Conservation (phyloP, 2,113 vertebrate species). For the Paradoxurus hermaphroditus region DNA sequence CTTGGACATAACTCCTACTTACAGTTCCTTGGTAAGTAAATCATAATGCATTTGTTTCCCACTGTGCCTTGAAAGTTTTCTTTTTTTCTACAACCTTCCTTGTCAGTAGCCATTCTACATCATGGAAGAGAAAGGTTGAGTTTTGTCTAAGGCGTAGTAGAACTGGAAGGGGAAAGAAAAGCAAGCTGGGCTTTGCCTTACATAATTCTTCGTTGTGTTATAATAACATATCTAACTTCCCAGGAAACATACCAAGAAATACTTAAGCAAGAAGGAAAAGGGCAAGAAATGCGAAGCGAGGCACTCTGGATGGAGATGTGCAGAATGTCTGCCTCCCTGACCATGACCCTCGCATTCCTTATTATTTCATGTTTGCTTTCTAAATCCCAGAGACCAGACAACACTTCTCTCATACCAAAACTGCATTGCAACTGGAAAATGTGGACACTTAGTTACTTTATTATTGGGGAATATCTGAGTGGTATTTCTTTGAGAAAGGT, state of each 20-base stretch:
- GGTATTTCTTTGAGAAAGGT: neutral
- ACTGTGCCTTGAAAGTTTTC: neutral
- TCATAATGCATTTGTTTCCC: neutral
- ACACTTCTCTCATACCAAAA: neutral
- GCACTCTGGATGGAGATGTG: neutral
- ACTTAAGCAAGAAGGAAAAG: neutral
- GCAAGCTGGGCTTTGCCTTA: neutral
- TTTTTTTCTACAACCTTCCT: neutral
- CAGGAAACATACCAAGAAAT: neutral
- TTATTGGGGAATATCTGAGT: neutral
- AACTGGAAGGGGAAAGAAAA: neutral
- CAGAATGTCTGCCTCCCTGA: neutral
- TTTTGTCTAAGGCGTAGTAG: neutral
- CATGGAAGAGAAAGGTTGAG: neutral
- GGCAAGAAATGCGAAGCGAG: neutral
- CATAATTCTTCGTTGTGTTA: neutral
- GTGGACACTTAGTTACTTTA: neutral
- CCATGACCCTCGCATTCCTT: neutral
- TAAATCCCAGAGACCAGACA: neutral
- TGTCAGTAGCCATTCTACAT: neutral
- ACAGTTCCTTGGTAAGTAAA: neutral
- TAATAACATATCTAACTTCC: neutral
- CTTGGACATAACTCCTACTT: neutral
- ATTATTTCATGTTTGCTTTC: neutral
- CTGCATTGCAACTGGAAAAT: neutral